phyloP scores from a whole-genome alignment of 1,140 invertebrate genomes.

The Aphelenchoides besseyi region DNA sequence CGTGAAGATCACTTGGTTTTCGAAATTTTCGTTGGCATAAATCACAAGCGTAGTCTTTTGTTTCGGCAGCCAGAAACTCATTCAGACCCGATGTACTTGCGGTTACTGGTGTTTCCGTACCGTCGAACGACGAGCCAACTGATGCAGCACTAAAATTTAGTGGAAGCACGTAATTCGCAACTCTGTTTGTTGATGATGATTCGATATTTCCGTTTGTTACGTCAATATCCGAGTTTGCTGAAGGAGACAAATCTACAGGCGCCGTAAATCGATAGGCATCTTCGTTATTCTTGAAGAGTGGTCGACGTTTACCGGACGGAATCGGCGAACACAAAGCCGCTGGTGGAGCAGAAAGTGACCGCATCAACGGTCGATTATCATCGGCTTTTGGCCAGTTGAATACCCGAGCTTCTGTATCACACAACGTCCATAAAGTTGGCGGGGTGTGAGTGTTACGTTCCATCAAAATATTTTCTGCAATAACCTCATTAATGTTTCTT shows the following conservation, averaged over 20 bases:
- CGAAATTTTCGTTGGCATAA: constrained; percentile 55
- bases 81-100: constrained; percentile 21
- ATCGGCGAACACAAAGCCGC: constrained; percentile 40
- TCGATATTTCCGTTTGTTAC: neutral
- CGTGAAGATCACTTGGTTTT: constrained; percentile 50
- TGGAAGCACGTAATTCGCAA: neutral
- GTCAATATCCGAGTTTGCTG: neutral
- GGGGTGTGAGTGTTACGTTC: constrained; percentile 58
- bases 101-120: neutral
- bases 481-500: too few species aligned
- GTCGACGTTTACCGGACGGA: constrained; percentile 18
- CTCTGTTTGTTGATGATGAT: constrained; percentile 15
- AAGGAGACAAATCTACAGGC: neutral
- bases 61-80: constrained; percentile 34
- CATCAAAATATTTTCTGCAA: constrained; percentile 54
- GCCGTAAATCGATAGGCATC: neutral
- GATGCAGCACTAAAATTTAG: neutral
- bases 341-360: constrained; percentile 57
- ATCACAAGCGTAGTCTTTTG: constrained; percentile 43
- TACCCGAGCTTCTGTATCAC: constrained; percentile 28
- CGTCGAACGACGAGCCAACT: neutral
- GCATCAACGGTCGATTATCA: constrained; percentile 16
- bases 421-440: constrained; percentile 56
- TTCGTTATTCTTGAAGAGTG: constrained; percentile 1
- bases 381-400: constrained; percentile 49